Evolutionary conservation across 2,888 invertebrate genomes (phyloP).

Genomic region (Julus scanicus): DNA sequence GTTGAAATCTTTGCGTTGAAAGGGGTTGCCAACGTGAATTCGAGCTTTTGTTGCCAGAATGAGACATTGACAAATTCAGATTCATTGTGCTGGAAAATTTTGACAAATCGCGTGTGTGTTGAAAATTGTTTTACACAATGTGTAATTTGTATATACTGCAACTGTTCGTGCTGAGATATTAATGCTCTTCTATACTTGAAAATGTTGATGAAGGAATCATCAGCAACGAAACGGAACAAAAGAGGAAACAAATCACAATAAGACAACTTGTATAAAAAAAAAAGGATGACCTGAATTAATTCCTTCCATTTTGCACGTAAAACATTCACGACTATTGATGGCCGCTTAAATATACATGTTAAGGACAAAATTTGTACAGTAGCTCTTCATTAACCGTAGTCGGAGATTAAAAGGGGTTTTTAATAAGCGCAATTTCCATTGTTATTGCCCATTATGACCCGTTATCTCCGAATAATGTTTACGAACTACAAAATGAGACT

Average conservation of each 20-base stretch:
- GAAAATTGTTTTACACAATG: background rate
- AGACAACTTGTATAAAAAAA: too few species aligned
- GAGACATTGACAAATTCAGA: slow-evolving; percentile 19
- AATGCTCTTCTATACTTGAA: background rate
- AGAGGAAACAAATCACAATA: too few species aligned
- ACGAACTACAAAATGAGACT: background rate
- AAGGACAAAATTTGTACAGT: too few species aligned
- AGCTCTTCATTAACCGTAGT: background rate
- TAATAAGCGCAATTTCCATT: background rate
- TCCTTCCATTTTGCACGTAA: too few species aligned
- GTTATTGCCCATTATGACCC: background rate
- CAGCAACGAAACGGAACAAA: background rate
- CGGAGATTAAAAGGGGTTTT: background rate
- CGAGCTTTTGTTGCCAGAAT: slow-evolving; percentile 6
- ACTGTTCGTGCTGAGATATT: background rate
- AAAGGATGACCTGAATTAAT: too few species aligned
- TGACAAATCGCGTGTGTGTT: slow-evolving; percentile 9
- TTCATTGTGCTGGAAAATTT: background rate
- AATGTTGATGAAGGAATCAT: background rate
- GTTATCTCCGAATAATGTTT: background rate
- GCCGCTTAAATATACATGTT: too few species aligned
- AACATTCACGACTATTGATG: background rate
- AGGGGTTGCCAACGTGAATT: slow-evolving; percentile 17
- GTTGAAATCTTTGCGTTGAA: background rate
- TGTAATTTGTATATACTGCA: background rate